Evolutionary conservation across 2,888 invertebrate genomes (phyloP).

Genomic region (Drosophila pseudotakahashii): DNA sequence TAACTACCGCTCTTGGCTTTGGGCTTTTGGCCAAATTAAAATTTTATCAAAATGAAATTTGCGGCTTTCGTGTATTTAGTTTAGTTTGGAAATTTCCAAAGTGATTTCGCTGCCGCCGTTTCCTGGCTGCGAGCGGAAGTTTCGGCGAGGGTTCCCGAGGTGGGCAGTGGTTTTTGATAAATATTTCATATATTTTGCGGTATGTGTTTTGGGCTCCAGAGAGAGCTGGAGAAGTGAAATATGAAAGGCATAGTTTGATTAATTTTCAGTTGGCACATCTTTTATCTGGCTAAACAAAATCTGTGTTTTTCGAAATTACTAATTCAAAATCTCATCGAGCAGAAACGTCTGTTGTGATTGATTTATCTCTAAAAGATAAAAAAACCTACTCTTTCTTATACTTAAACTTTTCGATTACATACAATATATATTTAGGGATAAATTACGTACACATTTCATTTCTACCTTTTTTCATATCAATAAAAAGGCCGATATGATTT

Average conservation of each 20-base stretch:
- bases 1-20: slow-evolving; percentile 27
- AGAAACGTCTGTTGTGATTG: not conserved
- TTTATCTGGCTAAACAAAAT: not conserved
- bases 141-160: slow-evolving; percentile 18
- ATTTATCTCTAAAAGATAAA: not conserved
- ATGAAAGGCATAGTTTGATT: slow-evolving; percentile 25
- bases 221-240: slow-evolving; percentile 21
- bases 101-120: slow-evolving; percentile 64
- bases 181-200: slow-evolving; percentile 31
- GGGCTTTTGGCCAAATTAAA: slow-evolving; percentile 73
- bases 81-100: slow-evolving; percentile 75
- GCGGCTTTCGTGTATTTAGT: slow-evolving; percentile 78
- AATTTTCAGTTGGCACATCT: slow-evolving; percentile 3
- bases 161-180: slow-evolving; percentile 44
- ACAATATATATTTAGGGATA: too few species aligned
- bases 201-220: slow-evolving; percentile 7
- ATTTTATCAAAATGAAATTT: slow-evolving; percentile 80
- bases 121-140: slow-evolving; percentile 53
- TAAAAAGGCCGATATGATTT: too few species aligned
- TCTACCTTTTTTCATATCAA: too few species aligned
- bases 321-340: not conserved
- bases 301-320: not conserved
- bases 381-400: too few species aligned
- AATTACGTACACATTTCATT: too few species aligned
- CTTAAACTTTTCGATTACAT: too few species aligned